Percentiles rank a stretch among this genome's conserved stretches.
These are phyloP conservation scores for Litoditis marina DNA, from an alignment of 2,888 invertebrate species.

Conservation along the genomic window DNA sequence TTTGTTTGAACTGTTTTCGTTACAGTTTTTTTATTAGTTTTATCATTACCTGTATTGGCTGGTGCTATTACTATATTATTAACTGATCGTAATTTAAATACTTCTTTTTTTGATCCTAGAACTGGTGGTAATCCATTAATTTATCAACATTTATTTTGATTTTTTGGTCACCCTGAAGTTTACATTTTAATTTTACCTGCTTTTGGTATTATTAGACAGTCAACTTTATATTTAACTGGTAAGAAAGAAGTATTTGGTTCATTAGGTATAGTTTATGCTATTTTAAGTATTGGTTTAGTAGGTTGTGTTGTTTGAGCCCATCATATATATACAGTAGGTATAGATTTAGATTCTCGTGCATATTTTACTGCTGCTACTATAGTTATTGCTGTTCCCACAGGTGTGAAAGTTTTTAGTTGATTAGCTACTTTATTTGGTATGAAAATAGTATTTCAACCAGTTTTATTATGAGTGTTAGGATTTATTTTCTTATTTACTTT, in stretches of 20 bases:
- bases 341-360: conserved; percentile 80
- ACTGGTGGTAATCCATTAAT: conserved; percentile 79
- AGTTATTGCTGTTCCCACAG: conserved; percentile 82
- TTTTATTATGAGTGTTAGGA: conserved; percentile 72
- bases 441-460: conserved; percentile 69
- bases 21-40: conserved; percentile 70
- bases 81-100: conserved; percentile 78
- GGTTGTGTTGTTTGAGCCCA: conserved; percentile 82
- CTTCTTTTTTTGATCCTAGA: conserved; percentile 77
- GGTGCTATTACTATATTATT: conserved; percentile 78
- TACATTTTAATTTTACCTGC: conserved; percentile 82
- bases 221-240: conserved; percentile 74
- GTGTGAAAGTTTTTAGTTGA: conserved; percentile 81
- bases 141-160: conserved; percentile 82
- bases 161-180: conserved; percentile 83
- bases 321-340: conserved; percentile 80
- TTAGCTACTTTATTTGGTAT: conserved; percentile 73
- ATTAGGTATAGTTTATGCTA: conserved; percentile 73
- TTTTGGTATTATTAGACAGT: conserved; percentile 79
- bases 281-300: conserved; percentile 77
- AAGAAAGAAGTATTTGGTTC: conserved; percentile 56
- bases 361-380: conserved; percentile 81
- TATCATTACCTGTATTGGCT: conserved; percentile 76
- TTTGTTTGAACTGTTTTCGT: conserved; percentile 75
- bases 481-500: conserved; percentile 78